Evolutionary conservation across 2,113 vertebrate species (phyloP).

Genomic region (Tichodroma muraria): DNA sequence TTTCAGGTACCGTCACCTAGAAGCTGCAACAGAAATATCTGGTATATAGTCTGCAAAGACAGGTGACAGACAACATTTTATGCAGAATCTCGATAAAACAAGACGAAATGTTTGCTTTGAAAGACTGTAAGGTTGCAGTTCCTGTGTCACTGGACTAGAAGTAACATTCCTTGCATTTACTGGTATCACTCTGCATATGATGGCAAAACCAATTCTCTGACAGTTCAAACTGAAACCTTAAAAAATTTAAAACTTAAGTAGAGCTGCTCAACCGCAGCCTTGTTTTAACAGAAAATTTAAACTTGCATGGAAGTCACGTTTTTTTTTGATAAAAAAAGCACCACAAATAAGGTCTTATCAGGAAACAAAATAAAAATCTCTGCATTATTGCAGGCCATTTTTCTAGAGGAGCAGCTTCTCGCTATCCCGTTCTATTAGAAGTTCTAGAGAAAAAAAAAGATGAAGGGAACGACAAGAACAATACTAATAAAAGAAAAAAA

Average conservation of each 20-base stretch:
- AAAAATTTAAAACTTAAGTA: fast-evolving
- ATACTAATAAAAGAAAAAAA: no score
- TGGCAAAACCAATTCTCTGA: fast-evolving
- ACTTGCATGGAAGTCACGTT: background rate
- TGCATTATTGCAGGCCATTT: background rate
- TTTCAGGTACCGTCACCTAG: background rate
- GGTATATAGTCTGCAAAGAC: fast-evolving
- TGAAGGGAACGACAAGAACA: background rate
- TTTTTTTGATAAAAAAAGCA: background rate
- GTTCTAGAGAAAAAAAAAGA: background rate
- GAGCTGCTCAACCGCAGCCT: background rate
- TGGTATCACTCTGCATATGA: fast-evolving
- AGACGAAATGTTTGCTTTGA: background rate
- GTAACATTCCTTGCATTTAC: background rate
- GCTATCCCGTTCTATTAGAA: background rate
- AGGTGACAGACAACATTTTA: background rate
- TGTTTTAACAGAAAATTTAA: background rate
- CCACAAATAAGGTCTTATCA: background rate
- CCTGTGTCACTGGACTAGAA: background rate
- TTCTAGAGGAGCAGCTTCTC: background rate
- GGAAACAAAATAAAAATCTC: background rate
- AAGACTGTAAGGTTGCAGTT: background rate
- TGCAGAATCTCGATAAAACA: background rate
- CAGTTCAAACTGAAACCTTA: background rate
- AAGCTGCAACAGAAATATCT: background rate